Evolutionary conservation across 1,140 invertebrate species (phyloP).

Genomic region (Sinella curviseta): DNA sequence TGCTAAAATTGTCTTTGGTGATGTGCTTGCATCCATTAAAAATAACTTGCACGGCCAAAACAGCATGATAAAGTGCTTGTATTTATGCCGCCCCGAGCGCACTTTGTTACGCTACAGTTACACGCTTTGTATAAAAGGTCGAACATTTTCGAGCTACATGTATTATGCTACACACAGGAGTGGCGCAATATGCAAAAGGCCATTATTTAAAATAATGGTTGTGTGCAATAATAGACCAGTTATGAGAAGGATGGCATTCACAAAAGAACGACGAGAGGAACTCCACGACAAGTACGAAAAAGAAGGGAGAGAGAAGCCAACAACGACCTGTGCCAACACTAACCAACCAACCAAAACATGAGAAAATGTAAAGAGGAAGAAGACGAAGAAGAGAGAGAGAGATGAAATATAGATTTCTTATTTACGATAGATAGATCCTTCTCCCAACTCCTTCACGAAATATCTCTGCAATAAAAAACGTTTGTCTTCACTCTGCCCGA

Average conservation of each 20-base stretch:
- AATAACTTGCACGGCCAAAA: neutral
- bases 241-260: neutral
- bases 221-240: constrained; percentile 5
- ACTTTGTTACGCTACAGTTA: no score
- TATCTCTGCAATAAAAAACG: neutral
- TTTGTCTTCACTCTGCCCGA: neutral
- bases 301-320: neutral
- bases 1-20: neutral
- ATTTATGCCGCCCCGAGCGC: neutral
- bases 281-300: neutral
- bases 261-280: neutral
- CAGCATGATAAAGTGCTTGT: neutral
- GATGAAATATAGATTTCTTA: neutral
- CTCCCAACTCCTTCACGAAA: neutral
- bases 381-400: neutral
- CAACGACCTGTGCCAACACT: constrained; percentile 22
- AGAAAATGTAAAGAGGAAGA: neutral
- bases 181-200: neutral
- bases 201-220: neutral
- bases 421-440: neutral
- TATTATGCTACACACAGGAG: neutral
- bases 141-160: neutral
- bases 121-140: neutral
- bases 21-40: neutral
- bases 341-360: neutral